These are phyloP conservation scores for Dunckerocampus dactyliophorus DNA, from an alignment of 2,113 vertebrate species.

Conservation along the genomic window DNA sequence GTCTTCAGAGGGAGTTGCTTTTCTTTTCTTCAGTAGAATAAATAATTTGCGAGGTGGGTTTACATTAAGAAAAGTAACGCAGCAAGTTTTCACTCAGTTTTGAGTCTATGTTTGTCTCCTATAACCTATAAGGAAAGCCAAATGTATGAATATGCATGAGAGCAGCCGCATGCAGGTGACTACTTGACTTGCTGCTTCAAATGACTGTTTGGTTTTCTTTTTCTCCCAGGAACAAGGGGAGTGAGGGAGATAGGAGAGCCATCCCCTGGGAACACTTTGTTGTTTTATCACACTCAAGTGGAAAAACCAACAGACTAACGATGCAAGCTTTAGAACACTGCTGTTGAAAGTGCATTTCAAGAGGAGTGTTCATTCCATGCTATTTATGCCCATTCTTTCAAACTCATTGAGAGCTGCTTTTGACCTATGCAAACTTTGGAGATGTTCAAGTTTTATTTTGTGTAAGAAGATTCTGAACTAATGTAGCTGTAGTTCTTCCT, in stretches of 20 bases:
- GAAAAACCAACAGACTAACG: constrained; percentile 73
- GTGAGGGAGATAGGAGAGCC: constrained; percentile 30
- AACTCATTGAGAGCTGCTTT: constrained; percentile 38
- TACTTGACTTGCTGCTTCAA: constrained; percentile 61
- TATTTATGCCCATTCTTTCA: constrained; percentile 19
- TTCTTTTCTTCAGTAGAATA: not conserved
- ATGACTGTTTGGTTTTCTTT: constrained; percentile 35
- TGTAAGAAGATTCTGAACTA: not conserved
- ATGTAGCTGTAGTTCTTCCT: not conserved
- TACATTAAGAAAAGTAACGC: constrained; percentile 24
- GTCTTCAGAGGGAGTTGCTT: too few species aligned
- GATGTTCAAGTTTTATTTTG: not conserved
- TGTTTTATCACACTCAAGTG: constrained; percentile 50
- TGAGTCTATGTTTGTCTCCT: constrained; percentile 44
- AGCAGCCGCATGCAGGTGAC: constrained; percentile 66
- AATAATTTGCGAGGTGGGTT: constrained; percentile 2
- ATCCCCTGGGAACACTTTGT: constrained; percentile 60
- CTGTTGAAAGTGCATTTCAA: constrained; percentile 30
- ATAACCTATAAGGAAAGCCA: constrained; percentile 40
- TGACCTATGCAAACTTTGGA: not conserved
- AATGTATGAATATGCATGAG: constrained; percentile 75
- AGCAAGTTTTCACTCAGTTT: constrained; percentile 37
- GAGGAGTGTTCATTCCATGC: constrained; percentile 4
- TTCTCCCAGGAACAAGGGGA: constrained; percentile 40
- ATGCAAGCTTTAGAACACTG: constrained; percentile 42